Percentiles rank a stretch among this genome's conserved stretches.
phyloP scores from a whole-genome alignment of 1,140 invertebrate genomes.

The Hyles euphorbiae region DNA sequence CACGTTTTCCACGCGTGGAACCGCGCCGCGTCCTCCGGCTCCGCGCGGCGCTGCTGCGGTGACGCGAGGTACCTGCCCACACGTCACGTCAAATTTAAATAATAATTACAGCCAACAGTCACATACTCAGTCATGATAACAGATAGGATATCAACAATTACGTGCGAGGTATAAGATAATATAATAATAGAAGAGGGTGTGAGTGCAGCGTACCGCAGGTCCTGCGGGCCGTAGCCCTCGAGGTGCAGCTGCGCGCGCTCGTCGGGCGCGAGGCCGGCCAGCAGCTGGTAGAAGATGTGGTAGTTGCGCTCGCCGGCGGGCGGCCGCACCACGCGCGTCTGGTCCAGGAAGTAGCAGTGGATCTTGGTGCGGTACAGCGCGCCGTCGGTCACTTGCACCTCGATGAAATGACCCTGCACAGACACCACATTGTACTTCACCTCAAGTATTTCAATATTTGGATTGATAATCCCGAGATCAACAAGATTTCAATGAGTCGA shows the following conservation, averaged over 20 bases:
- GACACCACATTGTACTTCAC: neutral
- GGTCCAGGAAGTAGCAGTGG: conserved; percentile 95
- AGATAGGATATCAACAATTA: no score
- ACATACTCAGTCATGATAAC: no score
- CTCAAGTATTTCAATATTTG: no score
- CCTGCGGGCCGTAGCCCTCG: conserved; percentile 88
- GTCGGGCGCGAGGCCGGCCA: conserved; percentile 91
- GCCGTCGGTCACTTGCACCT: conserved; percentile 97
- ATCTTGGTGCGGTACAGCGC: conserved; percentile 96
- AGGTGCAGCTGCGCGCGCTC: conserved; percentile 91
- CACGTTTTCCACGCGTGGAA: conserved; percentile 95
- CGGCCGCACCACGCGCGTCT: conserved; percentile 92
- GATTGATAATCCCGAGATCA: no score
- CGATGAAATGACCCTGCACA: conserved; percentile 93
- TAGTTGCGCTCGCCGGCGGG: conserved; percentile 94
- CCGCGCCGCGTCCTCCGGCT: conserved; percentile 55
- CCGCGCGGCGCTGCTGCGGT: conserved; percentile 77
- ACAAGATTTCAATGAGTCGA: no score
- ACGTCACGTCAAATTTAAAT: no score
- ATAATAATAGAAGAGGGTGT: neutral
- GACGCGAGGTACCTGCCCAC: conserved; percentile 81
- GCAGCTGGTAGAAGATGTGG: conserved; percentile 98
- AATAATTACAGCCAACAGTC: no score
- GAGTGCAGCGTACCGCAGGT: conserved; percentile 74
- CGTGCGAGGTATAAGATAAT: no score